Conservation (phyloP, 1,140 invertebrate species). For the Acyrthosiphon pisum region DNA sequence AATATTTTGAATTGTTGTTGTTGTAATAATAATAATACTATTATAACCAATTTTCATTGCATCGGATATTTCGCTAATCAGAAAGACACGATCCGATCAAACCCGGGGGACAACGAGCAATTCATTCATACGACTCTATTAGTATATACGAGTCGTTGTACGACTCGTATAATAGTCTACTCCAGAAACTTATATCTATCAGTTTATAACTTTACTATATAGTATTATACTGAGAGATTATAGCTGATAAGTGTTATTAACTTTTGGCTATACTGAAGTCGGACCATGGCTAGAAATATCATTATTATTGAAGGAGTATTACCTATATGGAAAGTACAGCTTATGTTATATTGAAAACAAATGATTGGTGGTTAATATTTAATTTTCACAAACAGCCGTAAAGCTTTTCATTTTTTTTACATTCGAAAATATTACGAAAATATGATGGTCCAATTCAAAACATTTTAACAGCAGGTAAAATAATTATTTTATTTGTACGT, state of each 20-base stretch:
- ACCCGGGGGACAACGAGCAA: not conserved
- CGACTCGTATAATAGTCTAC: not conserved
- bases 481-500: too few relatives aligned
- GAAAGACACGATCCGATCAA: not conserved
- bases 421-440: not conserved
- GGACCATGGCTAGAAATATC: not conserved
- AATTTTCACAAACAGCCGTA: not conserved
- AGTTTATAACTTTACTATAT: not conserved
- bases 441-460: not conserved
- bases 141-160: not conserved
- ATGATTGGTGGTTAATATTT: not conserved
- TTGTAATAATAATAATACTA: not conserved
- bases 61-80: not conserved
- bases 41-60: not conserved
- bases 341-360: not conserved
- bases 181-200: not conserved
- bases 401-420: not conserved
- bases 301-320: not conserved
- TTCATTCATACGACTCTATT: not conserved
- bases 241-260: not conserved
- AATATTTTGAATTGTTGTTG: not conserved
- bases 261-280: not conserved
- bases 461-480: not conserved
- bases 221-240: not conserved
- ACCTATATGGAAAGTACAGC: not conserved